Percentiles rank a stretch among this genome's conserved stretches.
phyloP scores from a whole-genome alignment of 2,113 vertebrate species.

The Chascanopsetta lugubris region DNA sequence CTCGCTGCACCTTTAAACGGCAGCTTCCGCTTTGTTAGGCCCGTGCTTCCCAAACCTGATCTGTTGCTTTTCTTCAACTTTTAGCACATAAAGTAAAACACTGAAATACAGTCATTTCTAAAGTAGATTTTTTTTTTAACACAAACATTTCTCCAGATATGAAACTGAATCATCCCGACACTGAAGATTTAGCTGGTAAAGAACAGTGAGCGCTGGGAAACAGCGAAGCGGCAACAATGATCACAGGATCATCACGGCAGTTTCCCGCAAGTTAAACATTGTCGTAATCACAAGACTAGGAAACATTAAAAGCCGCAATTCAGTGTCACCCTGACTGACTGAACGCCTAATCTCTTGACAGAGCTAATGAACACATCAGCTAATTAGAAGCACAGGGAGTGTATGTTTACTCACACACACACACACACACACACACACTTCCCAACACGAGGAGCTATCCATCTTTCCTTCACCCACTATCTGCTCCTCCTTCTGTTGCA shows the following conservation, averaged over 20 bases:
- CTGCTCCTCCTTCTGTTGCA: background rate
- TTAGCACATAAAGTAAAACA: too few relatives aligned
- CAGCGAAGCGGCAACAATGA: background rate
- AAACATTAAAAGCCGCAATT: conserved; percentile 13
- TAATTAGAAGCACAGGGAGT: conserved; percentile 58
- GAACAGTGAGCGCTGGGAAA: background rate
- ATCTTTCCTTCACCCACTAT: conserved; percentile 20
- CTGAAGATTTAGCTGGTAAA: too few relatives aligned
- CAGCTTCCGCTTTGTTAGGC: too few relatives aligned
- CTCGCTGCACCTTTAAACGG: too few relatives aligned
- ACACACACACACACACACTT: conserved; percentile 21
- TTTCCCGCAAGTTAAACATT: conserved; percentile 26
- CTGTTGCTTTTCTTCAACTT: too few relatives aligned
- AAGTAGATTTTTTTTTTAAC: too few relatives aligned
- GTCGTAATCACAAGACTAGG: conserved; percentile 8
- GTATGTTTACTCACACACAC: conserved; percentile 21
- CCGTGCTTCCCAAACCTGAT: too few relatives aligned
- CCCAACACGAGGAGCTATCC: background rate
- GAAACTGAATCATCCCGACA: too few relatives aligned
- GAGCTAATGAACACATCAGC: conserved; percentile 63
- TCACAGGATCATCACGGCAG: background rate
- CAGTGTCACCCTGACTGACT: conserved; percentile 48
- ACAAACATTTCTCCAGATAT: too few relatives aligned
- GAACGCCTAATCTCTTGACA: conserved; percentile 39
- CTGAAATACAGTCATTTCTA: too few relatives aligned